Evolutionary conservation across 1,140 invertebrate genomes (phyloP), one percentile per base, ranked within the genome.

Genomic region (Marisa cornuarietis): DNA sequence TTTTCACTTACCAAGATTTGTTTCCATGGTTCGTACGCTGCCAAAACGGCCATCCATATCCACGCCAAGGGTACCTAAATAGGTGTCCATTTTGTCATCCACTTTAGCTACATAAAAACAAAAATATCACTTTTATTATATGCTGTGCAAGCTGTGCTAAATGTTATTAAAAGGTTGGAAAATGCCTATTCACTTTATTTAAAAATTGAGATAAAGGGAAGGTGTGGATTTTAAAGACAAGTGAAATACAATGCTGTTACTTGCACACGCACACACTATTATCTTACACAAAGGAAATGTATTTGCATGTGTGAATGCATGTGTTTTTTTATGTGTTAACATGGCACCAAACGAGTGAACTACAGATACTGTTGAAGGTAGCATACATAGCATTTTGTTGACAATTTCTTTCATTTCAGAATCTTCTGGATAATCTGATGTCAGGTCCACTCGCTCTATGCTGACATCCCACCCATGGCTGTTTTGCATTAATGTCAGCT

Each of bases 21-120:
- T 95, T 92, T 98, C 96, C 82, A 92, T 90, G 0, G 95, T 95
- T 65, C 96, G 91, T 80, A 97, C 94, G 42, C 92, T 92, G 7
- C 94, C 93, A 92, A 97, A 98, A 54, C 95, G 91, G 5, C 96
- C 96, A 88, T 98, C 96, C 71, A 98, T 90, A 76, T 95, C 95
- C 20, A 96, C 95, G 77, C 93, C 92, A 90, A 97, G 96, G 83
- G 93, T 93, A 49, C 96, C 96, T 68, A 98, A 91, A 14, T 96
- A 93, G 86, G 95, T 94, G 81, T 95, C 95, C 93, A 97, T 94
- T 90, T 96, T 96, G 26, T 94, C 94, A 86, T 95, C 94, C 80
- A 97, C 85, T 84, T 95, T 92, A 82, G 92, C 95, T 96, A 88
- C 49, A 84, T 82, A 75, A 71, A 79, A 52, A 76, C 73, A 58